Evolutionary conservation across 2,797 vertebrate species (phyloP).

Genomic region (Rachycentron canadum): DNA sequence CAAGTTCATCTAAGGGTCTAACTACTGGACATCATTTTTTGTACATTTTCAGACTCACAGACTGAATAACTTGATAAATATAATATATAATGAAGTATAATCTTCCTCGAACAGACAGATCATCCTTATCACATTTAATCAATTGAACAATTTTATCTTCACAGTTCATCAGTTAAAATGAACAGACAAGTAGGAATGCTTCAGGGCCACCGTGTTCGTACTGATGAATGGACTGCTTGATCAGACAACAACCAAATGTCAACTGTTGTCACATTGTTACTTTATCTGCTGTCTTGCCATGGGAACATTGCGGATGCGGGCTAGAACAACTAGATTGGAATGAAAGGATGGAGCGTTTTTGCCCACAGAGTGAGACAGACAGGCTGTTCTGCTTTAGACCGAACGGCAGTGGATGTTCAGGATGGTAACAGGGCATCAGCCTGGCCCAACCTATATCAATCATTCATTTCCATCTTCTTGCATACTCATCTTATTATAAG

Average conservation of each 20-base stretch:
- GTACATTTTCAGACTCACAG: not conserved
- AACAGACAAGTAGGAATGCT: not conserved
- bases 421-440: not conserved
- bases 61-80: not conserved
- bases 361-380: not conserved
- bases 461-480: slow-evolving; percentile 44
- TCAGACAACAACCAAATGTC: slow-evolving; percentile 18
- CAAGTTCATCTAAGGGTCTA: not conserved
- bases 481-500: slow-evolving; percentile 41
- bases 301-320: slow-evolving; percentile 13
- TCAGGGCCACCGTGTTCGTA: not conserved
- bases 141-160: not conserved
- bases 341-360: not conserved
- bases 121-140: not conserved
- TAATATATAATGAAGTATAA: not conserved
- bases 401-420: not conserved
- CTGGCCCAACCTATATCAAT: slow-evolving; percentile 18
- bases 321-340: not conserved
- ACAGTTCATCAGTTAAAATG: not conserved
- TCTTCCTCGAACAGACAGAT: not conserved
- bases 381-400: slow-evolving; percentile 7
- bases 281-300: slow-evolving; percentile 9
- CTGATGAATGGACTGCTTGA: slow-evolving; percentile 7
- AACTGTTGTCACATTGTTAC: not conserved
- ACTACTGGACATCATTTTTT: not conserved